phyloP scores from a whole-genome alignment of 2,888 invertebrate genomes.

The Parelbella ahira region DNA sequence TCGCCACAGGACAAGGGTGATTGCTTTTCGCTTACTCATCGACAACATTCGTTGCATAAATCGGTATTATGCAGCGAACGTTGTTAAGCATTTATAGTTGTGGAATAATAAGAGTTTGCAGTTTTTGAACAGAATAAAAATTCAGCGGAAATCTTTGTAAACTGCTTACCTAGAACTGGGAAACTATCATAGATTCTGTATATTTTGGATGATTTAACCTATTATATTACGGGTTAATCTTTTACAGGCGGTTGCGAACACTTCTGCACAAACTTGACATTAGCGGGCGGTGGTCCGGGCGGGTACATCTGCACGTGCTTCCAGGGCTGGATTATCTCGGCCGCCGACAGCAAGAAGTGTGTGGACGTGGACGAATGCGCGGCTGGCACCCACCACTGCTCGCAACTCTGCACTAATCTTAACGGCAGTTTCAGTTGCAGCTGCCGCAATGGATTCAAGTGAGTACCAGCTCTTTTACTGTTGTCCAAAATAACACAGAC shows the following conservation, averaged over 20 bases:
- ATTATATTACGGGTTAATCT: no score
- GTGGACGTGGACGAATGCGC: conserved; percentile 95
- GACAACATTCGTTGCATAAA: no score
- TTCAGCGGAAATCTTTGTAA: no score
- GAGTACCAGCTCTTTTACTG: conserved; percentile 21
- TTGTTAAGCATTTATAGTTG: no score
- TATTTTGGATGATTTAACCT: no score
- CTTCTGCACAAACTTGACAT: conserved; percentile 90
- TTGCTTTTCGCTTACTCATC: not conserved
- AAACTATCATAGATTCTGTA: no score
- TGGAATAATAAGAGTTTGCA: no score
- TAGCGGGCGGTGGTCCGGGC: conserved; percentile 35
- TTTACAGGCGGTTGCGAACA: conserved; percentile 93
- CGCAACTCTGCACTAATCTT: conserved; percentile 94
- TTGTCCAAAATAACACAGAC: no score
- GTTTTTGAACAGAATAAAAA: no score
- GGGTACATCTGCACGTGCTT: conserved; percentile 96
- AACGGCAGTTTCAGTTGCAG: conserved; percentile 96
- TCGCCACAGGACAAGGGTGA: conserved; percentile 59
- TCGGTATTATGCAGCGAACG: no score
- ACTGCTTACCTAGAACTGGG: no score
- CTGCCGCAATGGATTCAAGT: conserved; percentile 90
- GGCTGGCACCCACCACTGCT: conserved; percentile 91
- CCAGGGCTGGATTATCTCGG: conserved; percentile 90
- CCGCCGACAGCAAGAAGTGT: conserved; percentile 90